A percentile compares a stretch with the other conserved stretches of the same genome.
Evolutionary conservation across 1,140 invertebrate genomes (phyloP).

Genomic region (Amyelois transitella): DNA sequence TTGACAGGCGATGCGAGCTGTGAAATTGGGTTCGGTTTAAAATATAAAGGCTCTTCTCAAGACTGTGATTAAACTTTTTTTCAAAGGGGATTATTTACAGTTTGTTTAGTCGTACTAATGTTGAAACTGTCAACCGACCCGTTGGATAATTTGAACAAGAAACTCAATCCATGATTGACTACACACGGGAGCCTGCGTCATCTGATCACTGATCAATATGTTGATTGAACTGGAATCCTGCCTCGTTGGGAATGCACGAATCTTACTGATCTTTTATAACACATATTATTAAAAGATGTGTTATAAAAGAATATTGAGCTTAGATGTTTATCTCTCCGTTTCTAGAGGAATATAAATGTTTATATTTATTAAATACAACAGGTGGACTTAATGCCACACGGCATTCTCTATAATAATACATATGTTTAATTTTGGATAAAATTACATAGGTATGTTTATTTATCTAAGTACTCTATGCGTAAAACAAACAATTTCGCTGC

Average conservation of each 20-base stretch:
- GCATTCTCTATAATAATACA: too few species aligned
- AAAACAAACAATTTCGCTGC: too few species aligned
- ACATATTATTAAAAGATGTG: too few species aligned
- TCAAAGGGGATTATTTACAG: constrained; percentile 57
- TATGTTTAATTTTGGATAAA: too few species aligned
- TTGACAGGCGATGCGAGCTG: constrained; percentile 70
- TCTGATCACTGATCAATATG: background rate
- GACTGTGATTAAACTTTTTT: constrained; percentile 57
- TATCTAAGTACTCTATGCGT: too few species aligned
- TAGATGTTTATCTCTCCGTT: too few species aligned
- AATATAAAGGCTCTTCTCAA: constrained; percentile 64
- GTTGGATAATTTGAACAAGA: constrained; percentile 30
- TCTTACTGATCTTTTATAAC: background rate
- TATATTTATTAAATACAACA: too few species aligned
- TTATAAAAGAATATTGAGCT: too few species aligned
- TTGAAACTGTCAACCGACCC: constrained; percentile 38
- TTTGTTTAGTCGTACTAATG: constrained; percentile 62
- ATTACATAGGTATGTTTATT: too few species aligned
- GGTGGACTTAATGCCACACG: too few species aligned
- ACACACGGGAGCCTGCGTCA: constrained; percentile 1
- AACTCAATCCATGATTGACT: constrained; percentile 8
- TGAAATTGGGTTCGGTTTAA: constrained; percentile 70
- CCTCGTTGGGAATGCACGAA: background rate
- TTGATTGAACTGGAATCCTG: background rate
- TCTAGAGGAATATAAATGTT: too few species aligned